Evolutionary conservation across 2,888 invertebrate genomes (phyloP).

Genomic region (Chrysodeixis includens): DNA sequence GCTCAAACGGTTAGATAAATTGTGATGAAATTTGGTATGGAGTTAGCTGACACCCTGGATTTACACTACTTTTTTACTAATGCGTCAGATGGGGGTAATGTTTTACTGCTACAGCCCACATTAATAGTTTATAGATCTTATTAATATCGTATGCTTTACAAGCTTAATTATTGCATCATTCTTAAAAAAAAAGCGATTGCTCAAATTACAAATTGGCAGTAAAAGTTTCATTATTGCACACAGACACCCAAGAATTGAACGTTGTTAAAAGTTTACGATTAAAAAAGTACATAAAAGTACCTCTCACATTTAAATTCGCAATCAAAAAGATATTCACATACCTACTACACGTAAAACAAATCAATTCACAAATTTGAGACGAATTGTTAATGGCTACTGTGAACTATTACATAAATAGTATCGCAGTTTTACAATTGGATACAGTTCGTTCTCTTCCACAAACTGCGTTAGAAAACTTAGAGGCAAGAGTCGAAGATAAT

Average conservation of each 20-base stretch:
- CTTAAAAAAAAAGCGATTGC: no score
- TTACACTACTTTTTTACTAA: no score
- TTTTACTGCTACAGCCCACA: no score
- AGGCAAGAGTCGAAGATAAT: background rate
- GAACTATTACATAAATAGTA: conserved; percentile 1
- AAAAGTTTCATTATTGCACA: no score
- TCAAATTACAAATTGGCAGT: no score
- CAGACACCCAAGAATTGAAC: background rate
- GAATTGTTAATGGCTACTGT: background rate
- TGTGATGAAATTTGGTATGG: no score
- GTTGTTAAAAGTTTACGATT: background rate
- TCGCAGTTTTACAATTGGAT: conserved; percentile 10
- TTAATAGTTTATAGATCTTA: no score
- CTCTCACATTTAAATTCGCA: background rate
- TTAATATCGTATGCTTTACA: no score
- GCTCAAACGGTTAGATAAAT: no score
- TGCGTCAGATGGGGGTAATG: no score
- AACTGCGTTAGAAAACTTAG: conserved; percentile 27
- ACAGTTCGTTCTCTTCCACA: conserved; percentile 16
- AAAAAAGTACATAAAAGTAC: background rate
- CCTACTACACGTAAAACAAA: background rate
- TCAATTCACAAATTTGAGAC: conserved; percentile 4
- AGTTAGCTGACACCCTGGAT: no score
- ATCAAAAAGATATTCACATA: conserved; percentile 4
- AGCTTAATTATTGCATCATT: no score